Evolutionary conservation across 2,113 vertebrate genomes (phyloP), one percentile per base, ranked within the genome.

Genomic region (Carassius gibelio): DNA sequence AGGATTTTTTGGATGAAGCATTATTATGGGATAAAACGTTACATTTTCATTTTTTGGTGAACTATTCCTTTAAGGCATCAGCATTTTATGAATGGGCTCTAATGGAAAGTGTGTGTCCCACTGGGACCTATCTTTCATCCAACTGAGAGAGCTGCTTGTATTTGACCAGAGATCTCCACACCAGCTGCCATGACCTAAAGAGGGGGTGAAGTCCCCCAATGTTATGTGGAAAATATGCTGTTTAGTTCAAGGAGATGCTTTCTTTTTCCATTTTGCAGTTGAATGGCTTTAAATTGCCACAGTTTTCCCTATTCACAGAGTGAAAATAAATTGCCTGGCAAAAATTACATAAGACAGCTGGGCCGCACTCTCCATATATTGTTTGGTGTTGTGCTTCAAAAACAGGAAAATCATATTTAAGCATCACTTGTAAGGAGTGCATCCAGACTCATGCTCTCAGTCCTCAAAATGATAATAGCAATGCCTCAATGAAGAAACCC

Each of bases 221-320:
- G 26, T 55, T 72, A 72, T 72, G 45, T 82, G 8, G 26, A 82
- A 69, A 71, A 66, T 81, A 81, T 34, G 15, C 48, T 48, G 17
- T 82, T 64, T 68, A 81, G 62, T 52, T 68, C 23, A 81, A 52
- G 61, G 14, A 66, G 15, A 71, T 4, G 30, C 23, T 36, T 82
- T 71, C 5, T 55, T 38, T 38, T 82, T 55, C 66, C 3, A 38
- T 69, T 81, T 48, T 68, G 62, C 62, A 81, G 61, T 30, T 81
- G 79, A 68, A 81, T 81, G 79, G 79, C 79, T 45, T 23, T 81
- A 82, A 72, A 72, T 82, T 82, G 79, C 62, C 79, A 79, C 55
- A 68, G 62, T 82, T 82, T 72, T 36, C 66, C 45, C 9, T 15
- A 82, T 69, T 82, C 66, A 72, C 30, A 36, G 50, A 72, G 45